A percentile compares a stretch with the other conserved stretches of the same genome.
Evolutionary conservation across 37 sponge, comb jelly and placozoan genomes (phyloP).

Genomic region (Sycon ciliatum): DNA sequence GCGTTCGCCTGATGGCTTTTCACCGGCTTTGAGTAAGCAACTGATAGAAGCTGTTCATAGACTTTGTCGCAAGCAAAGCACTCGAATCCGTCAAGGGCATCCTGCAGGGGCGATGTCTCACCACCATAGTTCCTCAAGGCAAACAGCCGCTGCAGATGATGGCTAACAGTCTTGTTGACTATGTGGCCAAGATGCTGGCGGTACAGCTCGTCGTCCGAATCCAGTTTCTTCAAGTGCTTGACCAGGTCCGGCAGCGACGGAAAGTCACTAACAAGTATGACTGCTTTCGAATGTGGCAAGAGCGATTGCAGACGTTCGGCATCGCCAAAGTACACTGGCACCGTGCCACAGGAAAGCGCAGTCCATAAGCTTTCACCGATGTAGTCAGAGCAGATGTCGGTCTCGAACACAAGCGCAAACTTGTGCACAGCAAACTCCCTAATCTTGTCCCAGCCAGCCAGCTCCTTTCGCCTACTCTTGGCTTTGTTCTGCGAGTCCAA

Average conservation of each 20-base stretch:
- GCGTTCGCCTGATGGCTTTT: constrained; percentile 20
- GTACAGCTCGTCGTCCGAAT: constrained; percentile 53
- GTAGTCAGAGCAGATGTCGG: constrained; percentile 68
- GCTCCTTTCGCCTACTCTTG: constrained; percentile 69
- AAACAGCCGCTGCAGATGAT: no score
- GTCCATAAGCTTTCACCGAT: constrained; percentile 79
- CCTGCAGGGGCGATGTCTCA: no score
- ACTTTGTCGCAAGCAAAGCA: constrained; percentile 54
- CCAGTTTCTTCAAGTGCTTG: constrained; percentile 47
- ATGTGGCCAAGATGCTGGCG: constrained; percentile 50
- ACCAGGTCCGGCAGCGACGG: constrained; percentile 50
- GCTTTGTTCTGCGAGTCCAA: no score
- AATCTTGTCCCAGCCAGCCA: constrained; percentile 25
- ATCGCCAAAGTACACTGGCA: constrained; percentile 61
- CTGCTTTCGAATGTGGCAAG: constrained; percentile 45
- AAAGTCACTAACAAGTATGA: constrained; percentile 62
- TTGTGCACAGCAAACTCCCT: constrained; percentile 53
- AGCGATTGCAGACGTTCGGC: constrained; percentile 60
- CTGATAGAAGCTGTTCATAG: no score
- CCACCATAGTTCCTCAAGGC: no score
- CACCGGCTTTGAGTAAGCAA: no score
- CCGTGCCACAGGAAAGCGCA: constrained; percentile 51
- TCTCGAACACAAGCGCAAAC: constrained; percentile 70
- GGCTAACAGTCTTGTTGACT: no score
- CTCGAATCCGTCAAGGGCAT: constrained; percentile 54